Conservation (phyloP, 1,140 invertebrate species). For the Chrysopa pallens region DNA sequence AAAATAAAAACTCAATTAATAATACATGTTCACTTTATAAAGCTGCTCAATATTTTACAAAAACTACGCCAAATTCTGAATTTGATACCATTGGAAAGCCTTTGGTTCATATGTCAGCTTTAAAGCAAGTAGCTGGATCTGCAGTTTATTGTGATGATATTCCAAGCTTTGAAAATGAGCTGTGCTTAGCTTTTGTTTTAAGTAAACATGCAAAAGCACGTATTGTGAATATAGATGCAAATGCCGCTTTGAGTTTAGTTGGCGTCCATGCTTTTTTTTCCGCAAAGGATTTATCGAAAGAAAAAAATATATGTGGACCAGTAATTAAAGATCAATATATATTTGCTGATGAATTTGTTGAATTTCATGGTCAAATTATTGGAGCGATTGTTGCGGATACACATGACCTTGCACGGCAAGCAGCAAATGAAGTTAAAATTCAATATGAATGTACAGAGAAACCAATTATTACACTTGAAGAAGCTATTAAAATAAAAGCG, state of each 20-base stretch:
- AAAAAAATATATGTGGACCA: conserved; percentile 42
- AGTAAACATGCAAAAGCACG: conserved; percentile 67
- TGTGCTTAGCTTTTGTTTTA: conserved; percentile 59
- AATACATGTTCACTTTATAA: conserved; percentile 43
- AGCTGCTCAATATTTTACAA: conserved; percentile 67
- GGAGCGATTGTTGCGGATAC: conserved; percentile 60
- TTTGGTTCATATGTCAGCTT: conserved; percentile 61
- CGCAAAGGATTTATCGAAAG: conserved; percentile 44
- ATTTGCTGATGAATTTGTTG: conserved; percentile 48
- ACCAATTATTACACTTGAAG: conserved; percentile 67
- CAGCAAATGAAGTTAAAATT: conserved; percentile 51
- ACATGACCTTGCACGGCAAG: conserved; percentile 54
- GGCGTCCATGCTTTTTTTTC: conserved; percentile 61
- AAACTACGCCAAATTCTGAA: conserved; percentile 32
- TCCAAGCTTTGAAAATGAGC: conserved; percentile 47
- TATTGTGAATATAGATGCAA: conserved; percentile 53
- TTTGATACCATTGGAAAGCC: conserved; percentile 68
- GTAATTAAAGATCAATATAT: conserved; percentile 63
- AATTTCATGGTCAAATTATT: conserved; percentile 58
- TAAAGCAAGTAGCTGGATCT: conserved; percentile 82
- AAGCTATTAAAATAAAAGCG: conserved; percentile 58
- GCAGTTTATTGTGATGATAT: conserved; percentile 86
- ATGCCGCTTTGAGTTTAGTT: conserved; percentile 46
- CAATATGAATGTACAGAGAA: conserved; percentile 56
- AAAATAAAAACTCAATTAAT: conserved; percentile 28